phyloP scores from a whole-genome alignment of 2,888 invertebrate species.

The Archips crataeganus region DNA sequence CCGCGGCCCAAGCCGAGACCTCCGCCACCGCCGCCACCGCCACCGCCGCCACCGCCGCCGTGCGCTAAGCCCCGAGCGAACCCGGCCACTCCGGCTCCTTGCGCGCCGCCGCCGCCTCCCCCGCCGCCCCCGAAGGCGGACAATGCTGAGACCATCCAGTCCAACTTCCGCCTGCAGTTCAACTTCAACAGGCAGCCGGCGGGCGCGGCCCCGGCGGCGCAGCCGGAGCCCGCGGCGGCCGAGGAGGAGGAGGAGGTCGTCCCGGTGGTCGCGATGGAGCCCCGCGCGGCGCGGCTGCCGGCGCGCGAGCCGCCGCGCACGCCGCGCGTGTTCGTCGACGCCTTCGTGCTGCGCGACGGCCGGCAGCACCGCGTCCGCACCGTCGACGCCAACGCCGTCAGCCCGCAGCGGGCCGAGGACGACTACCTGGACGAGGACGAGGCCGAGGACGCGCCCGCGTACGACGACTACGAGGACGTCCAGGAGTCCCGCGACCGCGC shows the following conservation, averaged over 20 bases:
- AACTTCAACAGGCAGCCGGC: constrained; percentile 72
- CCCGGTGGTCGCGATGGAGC: constrained; percentile 66
- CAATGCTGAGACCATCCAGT: constrained; percentile 69
- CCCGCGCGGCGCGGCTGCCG: constrained; percentile 73
- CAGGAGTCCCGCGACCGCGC: constrained; percentile 72
- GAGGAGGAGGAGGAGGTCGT: constrained; percentile 52
- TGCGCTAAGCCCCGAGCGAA: constrained; percentile 72
- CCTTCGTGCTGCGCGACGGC: constrained; percentile 77
- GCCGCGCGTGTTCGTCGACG: constrained; percentile 78
- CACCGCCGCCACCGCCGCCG: constrained; percentile 66
- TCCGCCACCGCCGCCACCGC: constrained; percentile 58
- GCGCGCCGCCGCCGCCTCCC: constrained; percentile 61
- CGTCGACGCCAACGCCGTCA: constrained; percentile 65
- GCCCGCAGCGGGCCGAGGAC: constrained; percentile 58
- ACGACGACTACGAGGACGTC: constrained; percentile 76
- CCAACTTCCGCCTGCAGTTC: constrained; percentile 75
- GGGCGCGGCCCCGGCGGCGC: constrained; percentile 47
- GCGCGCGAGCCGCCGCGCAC: constrained; percentile 60
- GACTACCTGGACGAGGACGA: constrained; percentile 72
- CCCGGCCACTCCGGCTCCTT: constrained; percentile 66
- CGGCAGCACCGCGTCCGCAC: constrained; percentile 72
- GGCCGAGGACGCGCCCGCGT: constrained; percentile 53
- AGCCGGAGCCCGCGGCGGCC: constrained; percentile 52
- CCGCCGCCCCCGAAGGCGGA: constrained; percentile 63
- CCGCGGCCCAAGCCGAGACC: constrained; percentile 56